These are phyloP conservation scores for Halictus quadricinctus DNA, from an alignment of 2,888 invertebrate species.

Conservation along the genomic window DNA sequence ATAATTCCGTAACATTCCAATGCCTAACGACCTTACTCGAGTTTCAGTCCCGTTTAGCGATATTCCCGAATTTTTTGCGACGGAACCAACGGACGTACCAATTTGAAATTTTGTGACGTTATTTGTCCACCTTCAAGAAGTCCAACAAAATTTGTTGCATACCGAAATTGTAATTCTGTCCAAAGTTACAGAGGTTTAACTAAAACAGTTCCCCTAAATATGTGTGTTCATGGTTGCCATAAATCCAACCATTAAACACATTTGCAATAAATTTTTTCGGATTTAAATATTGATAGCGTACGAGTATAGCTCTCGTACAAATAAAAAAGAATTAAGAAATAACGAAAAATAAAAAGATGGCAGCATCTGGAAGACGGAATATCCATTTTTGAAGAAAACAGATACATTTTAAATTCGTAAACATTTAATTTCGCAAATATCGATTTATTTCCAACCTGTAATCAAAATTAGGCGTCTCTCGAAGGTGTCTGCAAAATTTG, in stretches of 20 bases:
- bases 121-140: not conserved
- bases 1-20: not conserved
- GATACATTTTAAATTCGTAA: not conserved
- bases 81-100: not conserved
- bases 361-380: not conserved
- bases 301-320: too few relatives aligned
- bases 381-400: not conserved
- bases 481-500: not conserved
- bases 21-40: not conserved
- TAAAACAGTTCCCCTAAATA: too few relatives aligned
- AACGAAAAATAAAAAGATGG: too few relatives aligned
- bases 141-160: not conserved
- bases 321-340: too few relatives aligned
- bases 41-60: not conserved
- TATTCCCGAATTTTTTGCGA: not conserved
- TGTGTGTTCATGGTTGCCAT: too few relatives aligned
- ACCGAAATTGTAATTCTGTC: not conserved
- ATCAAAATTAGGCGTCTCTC: accelerated
- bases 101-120: not conserved
- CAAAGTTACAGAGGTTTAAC: not conserved
- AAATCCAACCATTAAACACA: too few relatives aligned
- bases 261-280: too few relatives aligned
- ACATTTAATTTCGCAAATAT: not conserved
- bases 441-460: not conserved
- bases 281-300: too few relatives aligned